Conservation (phyloP, 2,797 vertebrate species). For the Denticeps clupeoides region DNA sequence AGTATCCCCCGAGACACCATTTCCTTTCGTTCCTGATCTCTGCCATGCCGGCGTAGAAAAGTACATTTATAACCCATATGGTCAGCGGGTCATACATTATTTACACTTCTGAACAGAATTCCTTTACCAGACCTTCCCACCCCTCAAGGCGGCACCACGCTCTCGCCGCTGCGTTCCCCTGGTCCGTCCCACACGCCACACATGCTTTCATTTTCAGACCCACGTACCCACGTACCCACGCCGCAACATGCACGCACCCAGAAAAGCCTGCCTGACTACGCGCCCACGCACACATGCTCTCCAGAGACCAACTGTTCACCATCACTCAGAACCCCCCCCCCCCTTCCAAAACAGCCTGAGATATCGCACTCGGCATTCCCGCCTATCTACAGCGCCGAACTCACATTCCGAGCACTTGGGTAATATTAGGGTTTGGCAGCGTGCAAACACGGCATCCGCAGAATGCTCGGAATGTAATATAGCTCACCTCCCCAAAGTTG, state of each 20-base stretch:
- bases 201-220: background rate
- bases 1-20: background rate
- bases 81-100: constrained; percentile 11
- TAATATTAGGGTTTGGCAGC: background rate
- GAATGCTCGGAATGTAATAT: background rate
- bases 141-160: background rate
- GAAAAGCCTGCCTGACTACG: background rate
- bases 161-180: too few species aligned
- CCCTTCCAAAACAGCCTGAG: background rate
- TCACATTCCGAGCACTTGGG: too few species aligned
- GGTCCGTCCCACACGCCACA: background rate
- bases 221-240: background rate
- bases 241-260: background rate
- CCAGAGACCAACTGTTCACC: constrained; percentile 4
- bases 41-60: background rate
- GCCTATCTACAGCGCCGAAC: too few species aligned
- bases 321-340: background rate
- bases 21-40: background rate
- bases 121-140: background rate
- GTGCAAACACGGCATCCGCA: background rate
- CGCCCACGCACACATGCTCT: constrained; percentile 18
- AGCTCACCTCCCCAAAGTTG: too few species aligned
- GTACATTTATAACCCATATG: constrained; percentile 7
- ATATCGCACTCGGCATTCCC: background rate
- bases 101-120: background rate